Percentiles rank a stretch among this genome's conserved stretches.
Evolutionary conservation across 2,888 invertebrate genomes (phyloP).

Genomic region (Pinctada fucata): DNA sequence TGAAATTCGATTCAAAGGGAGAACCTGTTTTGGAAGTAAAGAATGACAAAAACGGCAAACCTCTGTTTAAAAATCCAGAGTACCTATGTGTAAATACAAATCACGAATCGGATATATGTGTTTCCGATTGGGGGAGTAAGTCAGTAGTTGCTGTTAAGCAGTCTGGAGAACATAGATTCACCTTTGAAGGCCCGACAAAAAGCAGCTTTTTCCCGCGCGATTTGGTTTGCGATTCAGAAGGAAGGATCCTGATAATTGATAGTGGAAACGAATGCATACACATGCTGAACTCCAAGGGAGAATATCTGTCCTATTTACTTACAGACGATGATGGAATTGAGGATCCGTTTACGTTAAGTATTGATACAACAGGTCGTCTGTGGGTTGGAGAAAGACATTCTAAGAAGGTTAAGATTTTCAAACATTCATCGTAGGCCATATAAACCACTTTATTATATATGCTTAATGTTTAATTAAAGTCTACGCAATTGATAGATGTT

Average conservation of each 20-base stretch:
- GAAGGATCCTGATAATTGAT: background rate
- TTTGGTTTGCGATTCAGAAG: background rate
- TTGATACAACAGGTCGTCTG: background rate
- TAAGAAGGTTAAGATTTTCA: background rate
- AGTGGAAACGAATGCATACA: background rate
- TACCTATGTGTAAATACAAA: background rate
- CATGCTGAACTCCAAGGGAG: background rate
- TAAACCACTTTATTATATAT: too few species aligned
- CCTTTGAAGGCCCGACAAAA: background rate
- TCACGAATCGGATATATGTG: background rate
- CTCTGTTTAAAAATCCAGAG: background rate
- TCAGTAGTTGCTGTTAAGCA: background rate
- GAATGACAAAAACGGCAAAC: background rate
- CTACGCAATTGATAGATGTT: too few species aligned
- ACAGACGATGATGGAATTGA: background rate
- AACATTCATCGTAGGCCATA: background rate
- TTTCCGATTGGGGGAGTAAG: background rate
- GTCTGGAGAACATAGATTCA: background rate
- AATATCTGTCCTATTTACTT: background rate
- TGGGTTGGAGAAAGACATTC: background rate
- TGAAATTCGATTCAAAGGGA: background rate
- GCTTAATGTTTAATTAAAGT: too few species aligned
- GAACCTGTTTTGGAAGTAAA: background rate
- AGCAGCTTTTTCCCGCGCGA: conserved; percentile 4
- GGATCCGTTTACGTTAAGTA: background rate